These are phyloP conservation scores for Drusus annulatus DNA, from an alignment of 1,140 invertebrate species.

Conservation along the genomic window DNA sequence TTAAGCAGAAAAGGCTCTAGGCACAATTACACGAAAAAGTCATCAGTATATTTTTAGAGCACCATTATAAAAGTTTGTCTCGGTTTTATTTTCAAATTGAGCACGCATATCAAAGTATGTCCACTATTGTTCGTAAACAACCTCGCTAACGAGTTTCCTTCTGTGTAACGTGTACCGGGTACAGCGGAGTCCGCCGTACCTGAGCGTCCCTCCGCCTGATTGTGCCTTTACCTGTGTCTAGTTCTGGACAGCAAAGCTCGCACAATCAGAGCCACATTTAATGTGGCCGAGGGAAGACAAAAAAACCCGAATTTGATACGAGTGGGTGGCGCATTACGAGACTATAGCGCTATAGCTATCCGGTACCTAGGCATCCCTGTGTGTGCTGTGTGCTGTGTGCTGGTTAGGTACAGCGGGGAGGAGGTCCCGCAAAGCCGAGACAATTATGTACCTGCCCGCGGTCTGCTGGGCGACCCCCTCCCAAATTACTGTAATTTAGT, in stretches of 20 bases:
- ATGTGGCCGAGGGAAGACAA: constrained; percentile 33
- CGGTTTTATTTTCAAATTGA: constrained; percentile 38
- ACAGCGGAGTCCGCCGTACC: background rate
- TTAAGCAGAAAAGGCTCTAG: background rate
- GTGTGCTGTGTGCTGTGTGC: too few relatives aligned
- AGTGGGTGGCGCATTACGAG: constrained; percentile 39
- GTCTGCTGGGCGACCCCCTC: constrained; percentile 30
- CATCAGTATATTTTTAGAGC: constrained; percentile 38
- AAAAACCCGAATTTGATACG: constrained; percentile 44
- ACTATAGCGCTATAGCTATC: constrained; percentile 35
- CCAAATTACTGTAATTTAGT: constrained; percentile 58
- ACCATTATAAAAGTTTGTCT: constrained; percentile 38
- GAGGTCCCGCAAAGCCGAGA: constrained; percentile 38
- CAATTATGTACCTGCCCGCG: constrained; percentile 46
- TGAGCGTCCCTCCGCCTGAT: background rate
- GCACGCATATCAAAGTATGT: constrained; percentile 42
- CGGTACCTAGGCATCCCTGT: background rate
- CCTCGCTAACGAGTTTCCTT: constrained; percentile 39
- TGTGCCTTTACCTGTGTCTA: constrained; percentile 16
- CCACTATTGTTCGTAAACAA: constrained; percentile 36
- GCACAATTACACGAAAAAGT: constrained; percentile 33
- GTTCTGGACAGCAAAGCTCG: constrained; percentile 17
- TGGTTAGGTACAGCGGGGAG: constrained; percentile 21
- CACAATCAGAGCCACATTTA: constrained; percentile 32
- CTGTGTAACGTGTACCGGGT: background rate